Base-by-base conservation (phyloP, 2,888 invertebrate species). In the Zele albiditarsus region DNA sequence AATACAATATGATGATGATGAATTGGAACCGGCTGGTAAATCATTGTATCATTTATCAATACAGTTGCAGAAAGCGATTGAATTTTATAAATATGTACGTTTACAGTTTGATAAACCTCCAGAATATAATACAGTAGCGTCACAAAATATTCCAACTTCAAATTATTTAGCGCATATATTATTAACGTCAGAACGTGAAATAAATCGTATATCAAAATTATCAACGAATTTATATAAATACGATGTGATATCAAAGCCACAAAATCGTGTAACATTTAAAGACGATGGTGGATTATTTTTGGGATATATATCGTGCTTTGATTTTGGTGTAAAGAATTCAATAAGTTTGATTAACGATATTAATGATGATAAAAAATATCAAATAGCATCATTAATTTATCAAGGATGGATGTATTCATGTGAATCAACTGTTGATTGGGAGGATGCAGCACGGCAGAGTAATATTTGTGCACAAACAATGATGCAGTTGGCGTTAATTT, bases 401-500 rank as follows among this genome's bases (percentile, higher is more conserved):
- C 88, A 90, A 79, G 89, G 89, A 33, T 87, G 88, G 79, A 85
- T 90, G 82, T 87, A 88, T 75, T 88, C 88, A 2, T 86, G 87
- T 68, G 87, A 88, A 33, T 79, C 86, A 31, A 82, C 89, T 58
- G 84, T 83, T 12, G 84, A 82, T 23, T 91, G 90, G 90, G 85
- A 85, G 79, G 82, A 81, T 33, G 85, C 84, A 49, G 89, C 89
- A 25, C 77, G 89, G 87, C 82, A 90, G 86, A 90, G 92, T 89
- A 83, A 90, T 87, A 90, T 94, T 86, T 84, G 91, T 80, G 91
- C 94, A 53, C 92, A 92, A 82, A 93, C 94, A 84, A 90, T 97
- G 33, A 91, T 96, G 79, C 92, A 92, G 80, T 90, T 95, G 75
- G 89, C 94, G n/a, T 91, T 96, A 70, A 90, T 91, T 81, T 95